These are phyloP conservation scores for Troides aeacus DNA, from an alignment of 2,888 invertebrate genomes.

Conservation along the genomic window DNA sequence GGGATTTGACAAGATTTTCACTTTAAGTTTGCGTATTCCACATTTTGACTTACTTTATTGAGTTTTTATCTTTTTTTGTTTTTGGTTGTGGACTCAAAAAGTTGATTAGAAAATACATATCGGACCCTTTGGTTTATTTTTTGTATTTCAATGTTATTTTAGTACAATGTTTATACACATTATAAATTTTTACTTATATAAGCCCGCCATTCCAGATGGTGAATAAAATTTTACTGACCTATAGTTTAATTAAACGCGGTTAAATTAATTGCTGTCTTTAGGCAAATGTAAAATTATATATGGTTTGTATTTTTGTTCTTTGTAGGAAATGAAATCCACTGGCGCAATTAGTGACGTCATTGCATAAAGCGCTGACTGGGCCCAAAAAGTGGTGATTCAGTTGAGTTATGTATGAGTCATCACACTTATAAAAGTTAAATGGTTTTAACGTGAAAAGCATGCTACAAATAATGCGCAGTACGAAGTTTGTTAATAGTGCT, in stretches of 20 bases:
- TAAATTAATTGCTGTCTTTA: not conserved
- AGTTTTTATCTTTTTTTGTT: no score
- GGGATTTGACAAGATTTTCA: no score
- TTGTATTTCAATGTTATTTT: no score
- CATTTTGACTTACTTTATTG: no score
- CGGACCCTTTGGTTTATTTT: no score
- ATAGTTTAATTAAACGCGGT: not conserved
- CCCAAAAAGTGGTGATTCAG: constrained; percentile 43
- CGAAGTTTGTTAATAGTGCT: constrained; percentile 19
- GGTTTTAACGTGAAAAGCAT: constrained; percentile 14
- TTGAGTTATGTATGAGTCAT: constrained; percentile 38
- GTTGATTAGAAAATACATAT: no score
- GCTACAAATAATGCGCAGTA: constrained; percentile 22
- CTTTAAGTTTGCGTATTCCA: no score
- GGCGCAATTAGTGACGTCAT: constrained; percentile 30
- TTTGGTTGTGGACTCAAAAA: no score
- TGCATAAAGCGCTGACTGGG: constrained; percentile 31
- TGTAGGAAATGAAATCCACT: constrained; percentile 1
- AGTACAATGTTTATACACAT: no score
- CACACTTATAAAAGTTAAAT: constrained; percentile 28
- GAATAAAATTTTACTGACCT: not conserved
- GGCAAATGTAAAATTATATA: no score
- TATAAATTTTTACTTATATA: no score
- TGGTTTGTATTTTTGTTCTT: not conserved
- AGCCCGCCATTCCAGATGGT: no score